Base-by-base conservation (phyloP, 2,888 invertebrate species). In the Diarsia rubi region DNA sequence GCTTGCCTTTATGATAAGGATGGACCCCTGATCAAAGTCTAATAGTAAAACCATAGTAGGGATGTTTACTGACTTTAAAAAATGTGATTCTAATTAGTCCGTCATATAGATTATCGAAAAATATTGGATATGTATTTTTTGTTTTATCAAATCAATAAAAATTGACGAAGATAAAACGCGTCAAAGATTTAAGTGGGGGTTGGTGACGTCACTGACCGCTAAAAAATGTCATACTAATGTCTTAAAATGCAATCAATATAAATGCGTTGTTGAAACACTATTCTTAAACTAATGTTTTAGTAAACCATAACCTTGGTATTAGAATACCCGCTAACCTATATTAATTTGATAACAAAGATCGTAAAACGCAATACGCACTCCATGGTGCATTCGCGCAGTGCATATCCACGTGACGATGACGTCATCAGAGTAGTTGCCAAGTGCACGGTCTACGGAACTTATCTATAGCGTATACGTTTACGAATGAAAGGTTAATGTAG, bases 361-460 rank as follows among this genome's bases (percentile, higher is more conserved):
- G 60, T 66, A 59, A 66, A 47, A 78, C 57, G 73, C 57, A 66
- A 27, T 62, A 63, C 67, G 80, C 62, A 79, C 64, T 70, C 12
- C 47, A 63, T 69, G 57, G 52, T 72, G 59, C 59, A 27, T 31
- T 9, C 31, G 27, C 44, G 62, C 84, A 69, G 64, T 69, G 78
- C 52, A 57, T 9, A 31, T 24, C 62, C 85, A 84, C 81, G 86
- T 86, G 82, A 76, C 44, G 0, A 19, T 82, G 83, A 86, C 88
- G 88, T 86, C 78, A 83, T 3, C 42, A 27, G 12, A 60, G 16
- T 47, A 19, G 82, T 86, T 86, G 88, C 89, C 87, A 89, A 88
- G 75, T 88, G 86, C 85, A 87, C 54, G 68, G 16, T 49, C 73
- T 52, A 78, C 65, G 76, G 75, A 73, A 82, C 54, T 64, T 68